Evolutionary conservation across 2,888 invertebrate genomes (phyloP).

Genomic region (Dryococelus australis): DNA sequence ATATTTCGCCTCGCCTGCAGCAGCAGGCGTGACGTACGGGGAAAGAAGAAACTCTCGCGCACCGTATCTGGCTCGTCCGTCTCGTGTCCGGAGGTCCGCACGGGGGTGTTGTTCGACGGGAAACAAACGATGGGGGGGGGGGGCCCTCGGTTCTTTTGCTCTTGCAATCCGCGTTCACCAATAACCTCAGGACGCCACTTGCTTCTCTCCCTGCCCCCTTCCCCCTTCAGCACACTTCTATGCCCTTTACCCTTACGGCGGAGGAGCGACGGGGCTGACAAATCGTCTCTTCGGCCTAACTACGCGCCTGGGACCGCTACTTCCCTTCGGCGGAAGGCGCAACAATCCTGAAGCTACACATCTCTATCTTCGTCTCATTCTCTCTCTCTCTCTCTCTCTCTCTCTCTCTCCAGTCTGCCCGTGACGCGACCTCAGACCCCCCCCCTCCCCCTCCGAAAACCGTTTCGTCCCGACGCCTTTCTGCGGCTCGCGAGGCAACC

Average conservation of each 20-base stretch:
- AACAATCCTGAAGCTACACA: background rate
- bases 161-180: background rate
- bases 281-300: background rate
- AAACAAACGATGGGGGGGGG: slow-evolving; percentile 5
- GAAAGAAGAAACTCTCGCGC: too few relatives aligned
- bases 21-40: background rate
- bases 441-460: background rate
- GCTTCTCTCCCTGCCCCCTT: too few relatives aligned
- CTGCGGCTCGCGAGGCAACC: too few relatives aligned
- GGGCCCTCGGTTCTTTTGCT: background rate
- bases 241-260: background rate
- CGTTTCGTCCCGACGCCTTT: background rate
- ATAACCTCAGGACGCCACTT: background rate
- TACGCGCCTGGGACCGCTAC: background rate
- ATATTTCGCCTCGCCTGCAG: background rate
- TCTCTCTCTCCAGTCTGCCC: background rate
- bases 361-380: background rate
- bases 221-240: background rate
- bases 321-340: background rate
- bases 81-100: background rate
- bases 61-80: background rate
- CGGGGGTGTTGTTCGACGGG: background rate
- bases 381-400: background rate
- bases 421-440: too few relatives aligned
- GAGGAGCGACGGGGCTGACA: background rate